phyloP scores from a whole-genome alignment of 2,888 invertebrate genomes.

The Escarpia spicata region DNA sequence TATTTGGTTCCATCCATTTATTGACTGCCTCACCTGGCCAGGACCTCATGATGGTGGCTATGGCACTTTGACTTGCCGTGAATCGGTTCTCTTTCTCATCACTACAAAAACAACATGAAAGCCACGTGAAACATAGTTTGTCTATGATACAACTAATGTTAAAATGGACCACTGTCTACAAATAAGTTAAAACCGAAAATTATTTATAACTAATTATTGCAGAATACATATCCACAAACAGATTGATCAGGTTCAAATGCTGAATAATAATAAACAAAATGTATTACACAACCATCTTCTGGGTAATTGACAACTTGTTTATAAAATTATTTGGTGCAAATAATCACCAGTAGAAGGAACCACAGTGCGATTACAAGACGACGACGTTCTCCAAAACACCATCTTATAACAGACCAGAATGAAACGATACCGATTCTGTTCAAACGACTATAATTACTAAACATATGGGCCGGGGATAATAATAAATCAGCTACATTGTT shows the following conservation, averaged over 20 bases:
- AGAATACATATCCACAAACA: background rate
- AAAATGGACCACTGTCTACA: background rate
- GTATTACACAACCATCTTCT: background rate
- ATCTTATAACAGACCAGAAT: no score
- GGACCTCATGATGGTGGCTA: constrained; percentile 83
- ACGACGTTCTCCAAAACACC: no score
- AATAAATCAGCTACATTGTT: no score
- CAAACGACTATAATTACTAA: no score
- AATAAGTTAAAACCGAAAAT: background rate
- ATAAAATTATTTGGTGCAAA: no score
- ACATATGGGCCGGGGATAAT: no score
- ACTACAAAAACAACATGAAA: constrained; percentile 51
- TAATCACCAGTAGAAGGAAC: no score
- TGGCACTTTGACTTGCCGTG: constrained; percentile 84
- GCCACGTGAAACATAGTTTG: background rate
- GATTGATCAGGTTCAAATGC: background rate
- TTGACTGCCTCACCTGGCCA: constrained; percentile 75
- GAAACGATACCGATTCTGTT: no score
- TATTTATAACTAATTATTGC: background rate
- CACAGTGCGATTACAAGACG: no score
- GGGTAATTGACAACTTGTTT: background rate
- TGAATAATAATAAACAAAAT: background rate
- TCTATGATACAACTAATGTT: background rate
- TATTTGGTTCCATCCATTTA: no score
- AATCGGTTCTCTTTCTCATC: constrained; percentile 81